Evolutionary conservation across 2,888 invertebrate genomes (phyloP).

Genomic region (Erynnis tages): DNA sequence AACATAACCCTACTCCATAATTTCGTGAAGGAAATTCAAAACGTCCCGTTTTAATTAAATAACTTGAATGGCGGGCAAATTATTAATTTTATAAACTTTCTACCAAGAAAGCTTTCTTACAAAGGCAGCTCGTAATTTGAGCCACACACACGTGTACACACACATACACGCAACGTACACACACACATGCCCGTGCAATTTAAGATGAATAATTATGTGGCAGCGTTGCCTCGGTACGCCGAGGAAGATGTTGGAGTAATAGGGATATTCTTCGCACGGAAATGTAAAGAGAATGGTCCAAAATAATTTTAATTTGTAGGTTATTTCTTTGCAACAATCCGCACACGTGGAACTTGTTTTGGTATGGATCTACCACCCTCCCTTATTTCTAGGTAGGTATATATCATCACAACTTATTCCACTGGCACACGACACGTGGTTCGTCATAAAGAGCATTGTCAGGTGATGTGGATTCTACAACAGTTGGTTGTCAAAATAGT

Average conservation of each 20-base stretch:
- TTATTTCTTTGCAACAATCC: too few relatives aligned
- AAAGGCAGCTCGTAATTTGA: constrained; percentile 65
- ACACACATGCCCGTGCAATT: constrained; percentile 74
- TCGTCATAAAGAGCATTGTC: too few relatives aligned
- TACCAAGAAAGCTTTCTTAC: constrained; percentile 62
- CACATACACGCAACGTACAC: constrained; percentile 36
- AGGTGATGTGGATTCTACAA: too few relatives aligned
- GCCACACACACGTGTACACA: constrained; percentile 42
- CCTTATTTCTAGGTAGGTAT: too few relatives aligned
- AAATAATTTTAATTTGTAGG: too few relatives aligned
- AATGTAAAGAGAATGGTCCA: neutral
- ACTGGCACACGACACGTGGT: too few relatives aligned
- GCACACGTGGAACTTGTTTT: too few relatives aligned
- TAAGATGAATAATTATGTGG: constrained; percentile 82
- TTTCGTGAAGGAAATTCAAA: constrained; percentile 4
- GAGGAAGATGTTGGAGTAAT: constrained; percentile 43
- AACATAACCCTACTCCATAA: too few relatives aligned
- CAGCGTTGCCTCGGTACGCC: constrained; percentile 67
- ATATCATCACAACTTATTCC: too few relatives aligned
- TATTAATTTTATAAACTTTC: constrained; percentile 76
- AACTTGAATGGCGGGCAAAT: constrained; percentile 45
- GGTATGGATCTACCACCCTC: too few relatives aligned
- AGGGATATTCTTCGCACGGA: constrained; percentile 43
- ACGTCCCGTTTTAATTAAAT: constrained; percentile 51
- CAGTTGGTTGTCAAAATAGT: too few relatives aligned